Base-by-base conservation (phyloP, 2,113 vertebrate genomes). In the Heliornis fulica region DNA sequence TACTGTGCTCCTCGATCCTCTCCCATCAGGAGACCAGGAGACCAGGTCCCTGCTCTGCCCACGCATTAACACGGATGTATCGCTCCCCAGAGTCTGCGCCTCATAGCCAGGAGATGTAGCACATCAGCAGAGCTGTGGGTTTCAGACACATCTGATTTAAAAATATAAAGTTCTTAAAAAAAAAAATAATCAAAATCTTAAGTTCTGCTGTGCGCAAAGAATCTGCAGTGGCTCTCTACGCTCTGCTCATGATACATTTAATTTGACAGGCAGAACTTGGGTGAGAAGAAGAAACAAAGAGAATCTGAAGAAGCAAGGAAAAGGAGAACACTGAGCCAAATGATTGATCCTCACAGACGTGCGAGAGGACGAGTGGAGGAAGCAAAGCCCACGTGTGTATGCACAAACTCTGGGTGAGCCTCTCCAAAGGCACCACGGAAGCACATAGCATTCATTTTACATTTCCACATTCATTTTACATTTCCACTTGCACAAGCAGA, bases 31-130 rank as follows among this genome's bases (percentile, higher is more conserved):
- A 31, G 2, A 4, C n/a, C 46, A 9, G 38, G 43, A 25, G 59
- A 22, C 13, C 48, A 12, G 40, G 12, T 48, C 34, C 22, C 38
- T 1, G 65, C 54, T 53, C 38, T 14, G 16, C n/a, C 40, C 20
- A 40, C 22, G 1, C 40, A 1, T 10, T 4, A 9, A 3, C 12
- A 20, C 36, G 51, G 68, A 32, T 2, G 43, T 11, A 2, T 9
- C 6, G 3, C 25, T 34, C 41, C 66, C n/a, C 3, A 1, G 13
- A 41, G 26, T 2, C 48, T 4, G 75, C 57, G 2, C 2, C 1
- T 4, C 15, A 6, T 0, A 2, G 38, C 10, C 70, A 31, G 61
- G 19, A 51, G 53, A 38, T 1, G 2, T 28, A 19, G 60, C 53
- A 10, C 45, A 7, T 21, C 45, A 13, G 60, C 53, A 40, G 34